Evolutionary conservation across 2,888 invertebrate genomes (phyloP), one percentile per base, ranked within the genome.

Genomic region (Hartigia nigra): DNA sequence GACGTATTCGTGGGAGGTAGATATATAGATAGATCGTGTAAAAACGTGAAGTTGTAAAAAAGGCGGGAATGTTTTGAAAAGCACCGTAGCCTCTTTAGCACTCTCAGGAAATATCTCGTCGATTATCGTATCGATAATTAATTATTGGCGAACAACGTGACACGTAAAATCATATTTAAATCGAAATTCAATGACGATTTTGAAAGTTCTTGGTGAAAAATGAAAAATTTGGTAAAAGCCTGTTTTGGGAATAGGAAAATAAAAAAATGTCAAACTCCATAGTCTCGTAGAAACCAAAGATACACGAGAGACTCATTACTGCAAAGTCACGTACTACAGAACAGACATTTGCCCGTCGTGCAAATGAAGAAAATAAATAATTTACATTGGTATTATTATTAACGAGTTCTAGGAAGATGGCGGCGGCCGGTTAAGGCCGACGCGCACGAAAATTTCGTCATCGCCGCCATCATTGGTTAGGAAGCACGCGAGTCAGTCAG

Each of bases 1-100:
- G 85, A 85, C 80, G 31, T 82, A 81, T 78, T 83, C 83, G 86
- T 87, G 75, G 86, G 82, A 84, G 83, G 84, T 55, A 23, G 23
- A 72, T 23, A 14, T 72, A 72, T 23, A 34, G 72, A 31, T 14
- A 72, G 34, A 72, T 72, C 12, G 9, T 23, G 72, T 72, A 34
- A 32, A 72, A 72, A 55, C 9, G 1, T 55, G 1, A 1, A 55
- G 9, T 55, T 23, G 23, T 23, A 2, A 55, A 55, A 55, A 55
- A 9, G 23, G 23, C 14, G 23, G 23, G 5, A 55, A 23, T 55
- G 2, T 23, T 55, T 55, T 23, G 23, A 55, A 55, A 55, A 55
- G 23, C 55, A 55, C 55, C 5, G 23, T 55, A 55, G 23, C 2
- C 55, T 4, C 34, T 34, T 34, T 2, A 9, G 23, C 9, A 23